Evolutionary conservation across 2,888 invertebrate genomes (phyloP).

Genomic region (Rhagophthalmus giganteus): DNA sequence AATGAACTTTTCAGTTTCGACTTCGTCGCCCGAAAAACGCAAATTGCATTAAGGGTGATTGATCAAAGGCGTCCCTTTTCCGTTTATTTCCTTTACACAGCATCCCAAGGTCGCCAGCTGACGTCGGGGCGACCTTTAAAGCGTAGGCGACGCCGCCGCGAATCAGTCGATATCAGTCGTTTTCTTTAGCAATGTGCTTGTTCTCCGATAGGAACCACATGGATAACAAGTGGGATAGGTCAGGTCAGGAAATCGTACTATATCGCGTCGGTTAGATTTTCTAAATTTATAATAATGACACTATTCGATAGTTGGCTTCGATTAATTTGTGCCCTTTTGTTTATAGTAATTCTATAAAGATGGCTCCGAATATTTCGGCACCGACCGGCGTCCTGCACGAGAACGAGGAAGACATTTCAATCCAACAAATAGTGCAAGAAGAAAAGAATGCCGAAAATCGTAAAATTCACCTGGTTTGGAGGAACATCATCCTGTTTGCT

Average conservation of each 20-base stretch:
- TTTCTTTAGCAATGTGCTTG: conserved; percentile 13
- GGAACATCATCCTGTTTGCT: conserved; percentile 77
- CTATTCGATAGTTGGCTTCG: no score
- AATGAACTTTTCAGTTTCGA: not conserved
- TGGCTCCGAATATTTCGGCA: conserved; percentile 51
- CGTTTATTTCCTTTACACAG: conserved; percentile 6
- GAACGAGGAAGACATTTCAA: conserved; percentile 60
- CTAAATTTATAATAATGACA: conserved; percentile 1
- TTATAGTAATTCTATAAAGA: conserved; percentile 31
- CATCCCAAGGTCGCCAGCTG: conserved; percentile 23
- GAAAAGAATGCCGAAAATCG: conserved; percentile 56
- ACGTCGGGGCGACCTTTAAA: conserved; percentile 23
- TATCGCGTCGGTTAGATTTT: not conserved
- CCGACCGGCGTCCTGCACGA: conserved; percentile 68
- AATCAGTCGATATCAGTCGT: conserved; percentile 20
- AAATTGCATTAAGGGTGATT: conserved; percentile 2
- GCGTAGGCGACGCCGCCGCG: conserved; percentile 8
- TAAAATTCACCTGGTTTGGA: conserved; percentile 73
- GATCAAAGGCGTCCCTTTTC: conserved; percentile 4
- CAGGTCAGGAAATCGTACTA: no score
- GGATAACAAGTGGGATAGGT: conserved; percentile 22
- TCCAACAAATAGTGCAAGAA: conserved; percentile 34
- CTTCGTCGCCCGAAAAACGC: not conserved
- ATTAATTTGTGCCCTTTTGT: no score
- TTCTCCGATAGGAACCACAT: conserved; percentile 1